These are phyloP conservation scores for Actinopyga echinites DNA, from an alignment of 53 echinoderm and acorn worm species.

Conservation along the genomic window DNA sequence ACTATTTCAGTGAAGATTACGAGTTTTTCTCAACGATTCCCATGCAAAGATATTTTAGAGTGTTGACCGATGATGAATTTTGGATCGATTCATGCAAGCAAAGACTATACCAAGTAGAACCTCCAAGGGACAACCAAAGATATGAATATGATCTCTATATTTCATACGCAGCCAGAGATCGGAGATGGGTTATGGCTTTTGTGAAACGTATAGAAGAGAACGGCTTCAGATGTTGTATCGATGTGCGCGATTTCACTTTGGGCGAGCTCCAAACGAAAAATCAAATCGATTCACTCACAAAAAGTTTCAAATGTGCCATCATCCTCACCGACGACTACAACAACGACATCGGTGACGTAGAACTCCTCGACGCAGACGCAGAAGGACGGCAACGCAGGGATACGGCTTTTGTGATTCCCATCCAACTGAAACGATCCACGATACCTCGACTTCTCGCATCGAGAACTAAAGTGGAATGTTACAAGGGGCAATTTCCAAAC, in stretches of 20 bases:
- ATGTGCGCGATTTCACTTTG: conserved; percentile 63
- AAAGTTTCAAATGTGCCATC: conserved; percentile 61
- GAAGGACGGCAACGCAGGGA: neutral
- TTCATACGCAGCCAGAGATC: conserved; percentile 59
- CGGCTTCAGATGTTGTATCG: conserved; percentile 44
- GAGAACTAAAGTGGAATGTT: neutral
- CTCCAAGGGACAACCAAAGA: neutral
- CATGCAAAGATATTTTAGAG: conserved; percentile 62
- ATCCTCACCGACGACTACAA: conserved; percentile 61
- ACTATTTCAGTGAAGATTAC: conserved; percentile 71
- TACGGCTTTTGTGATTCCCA: neutral
- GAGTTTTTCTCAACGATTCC: conserved; percentile 57
- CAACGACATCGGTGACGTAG: neutral
- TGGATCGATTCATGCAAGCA: conserved; percentile 60
- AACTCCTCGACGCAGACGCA: neutral
- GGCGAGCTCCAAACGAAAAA: conserved; percentile 38
- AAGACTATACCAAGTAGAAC: neutral
- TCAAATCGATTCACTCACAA: conserved; percentile 38
- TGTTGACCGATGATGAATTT: conserved; percentile 63
- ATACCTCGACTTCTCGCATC: neutral
- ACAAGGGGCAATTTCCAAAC: neutral
- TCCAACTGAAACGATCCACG: neutral
- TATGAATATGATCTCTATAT: conserved; percentile 67
- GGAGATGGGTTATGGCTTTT: conserved; percentile 74
- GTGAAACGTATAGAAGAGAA: conserved; percentile 63